Evolutionary conservation across 1,140 invertebrate genomes (phyloP).

Genomic region (Diprion similis): DNA sequence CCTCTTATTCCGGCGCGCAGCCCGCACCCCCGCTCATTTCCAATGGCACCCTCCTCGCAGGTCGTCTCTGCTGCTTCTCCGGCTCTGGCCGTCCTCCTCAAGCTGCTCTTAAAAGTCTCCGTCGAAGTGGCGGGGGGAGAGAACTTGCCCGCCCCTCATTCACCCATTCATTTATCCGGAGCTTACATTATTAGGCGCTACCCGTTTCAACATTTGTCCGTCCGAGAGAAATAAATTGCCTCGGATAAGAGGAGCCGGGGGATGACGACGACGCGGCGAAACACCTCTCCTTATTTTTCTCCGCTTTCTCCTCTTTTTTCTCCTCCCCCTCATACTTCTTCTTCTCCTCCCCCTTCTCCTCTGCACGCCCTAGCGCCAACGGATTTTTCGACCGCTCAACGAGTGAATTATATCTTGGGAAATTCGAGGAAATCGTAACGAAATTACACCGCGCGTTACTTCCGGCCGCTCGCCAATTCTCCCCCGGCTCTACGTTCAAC

Average conservation of each 20-base stretch:
- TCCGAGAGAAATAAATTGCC: conserved; percentile 50
- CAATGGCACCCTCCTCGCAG: conserved; percentile 17
- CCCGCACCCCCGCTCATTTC: conserved; percentile 24
- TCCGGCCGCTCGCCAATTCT: too few relatives aligned
- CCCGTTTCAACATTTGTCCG: conserved; percentile 47
- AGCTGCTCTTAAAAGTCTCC: background rate
- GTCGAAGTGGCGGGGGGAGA: background rate
- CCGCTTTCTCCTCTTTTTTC: too few relatives aligned
- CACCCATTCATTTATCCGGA: conserved; percentile 41
- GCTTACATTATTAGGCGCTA: conserved; percentile 56
- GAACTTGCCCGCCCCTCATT: conserved; percentile 33
- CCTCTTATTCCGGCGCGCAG: conserved; percentile 42
- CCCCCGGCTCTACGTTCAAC: too few relatives aligned
- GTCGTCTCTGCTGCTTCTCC: conserved; percentile 26
- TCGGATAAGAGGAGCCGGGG: conserved; percentile 10
- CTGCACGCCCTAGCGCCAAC: background rate
- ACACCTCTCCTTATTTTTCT: too few relatives aligned
- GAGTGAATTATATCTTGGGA: background rate
- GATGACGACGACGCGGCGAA: too few relatives aligned
- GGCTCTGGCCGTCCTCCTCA: background rate
- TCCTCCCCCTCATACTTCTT: too few relatives aligned
- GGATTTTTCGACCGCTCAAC: background rate
- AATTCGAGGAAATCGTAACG: background rate
- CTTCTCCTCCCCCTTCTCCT: too few relatives aligned
- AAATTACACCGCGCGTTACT: background rate